A percentile compares a stretch with the other conserved stretches of the same genome.
Evolutionary conservation across 2,113 vertebrate genomes (phyloP).

Genomic region (Cairina moschata): DNA sequence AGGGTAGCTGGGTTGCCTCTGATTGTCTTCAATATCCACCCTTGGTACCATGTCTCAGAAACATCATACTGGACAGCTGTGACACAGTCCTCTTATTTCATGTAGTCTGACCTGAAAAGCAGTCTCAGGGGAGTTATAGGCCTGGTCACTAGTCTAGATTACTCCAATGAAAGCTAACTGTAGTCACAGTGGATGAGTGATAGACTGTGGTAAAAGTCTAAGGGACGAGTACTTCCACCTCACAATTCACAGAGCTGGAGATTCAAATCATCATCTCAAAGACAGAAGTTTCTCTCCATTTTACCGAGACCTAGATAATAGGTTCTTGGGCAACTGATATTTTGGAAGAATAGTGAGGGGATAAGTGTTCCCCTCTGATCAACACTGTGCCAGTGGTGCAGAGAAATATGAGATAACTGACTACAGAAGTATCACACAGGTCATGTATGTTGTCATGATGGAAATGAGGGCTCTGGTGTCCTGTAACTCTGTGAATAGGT

Average conservation of each 20-base stretch:
- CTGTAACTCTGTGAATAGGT: neutral
- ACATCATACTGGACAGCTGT: neutral
- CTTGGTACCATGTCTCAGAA: neutral
- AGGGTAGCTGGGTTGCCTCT: neutral
- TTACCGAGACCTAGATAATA: neutral
- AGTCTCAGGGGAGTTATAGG: neutral
- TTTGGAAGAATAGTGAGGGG: neutral
- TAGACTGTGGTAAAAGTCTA: neutral
- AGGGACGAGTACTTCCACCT: neutral
- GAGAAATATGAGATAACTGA: neutral
- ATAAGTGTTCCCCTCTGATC: neutral
- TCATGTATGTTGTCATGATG: neutral
- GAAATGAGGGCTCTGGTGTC: neutral
- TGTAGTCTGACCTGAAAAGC: neutral
- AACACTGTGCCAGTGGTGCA: neutral
- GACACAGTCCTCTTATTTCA: neutral
- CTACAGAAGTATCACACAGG: neutral
- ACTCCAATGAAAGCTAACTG: neutral
- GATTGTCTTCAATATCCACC: neutral
- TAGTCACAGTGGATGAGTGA: neutral
- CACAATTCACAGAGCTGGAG: neutral
- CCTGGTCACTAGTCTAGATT: neutral
- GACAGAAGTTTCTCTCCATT: neutral
- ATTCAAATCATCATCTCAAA: neutral
- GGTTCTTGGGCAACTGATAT: neutral